Evolutionary conservation across 2,797 vertebrate genomes (phyloP).

Genomic region (Macrochelys suwanniensis): DNA sequence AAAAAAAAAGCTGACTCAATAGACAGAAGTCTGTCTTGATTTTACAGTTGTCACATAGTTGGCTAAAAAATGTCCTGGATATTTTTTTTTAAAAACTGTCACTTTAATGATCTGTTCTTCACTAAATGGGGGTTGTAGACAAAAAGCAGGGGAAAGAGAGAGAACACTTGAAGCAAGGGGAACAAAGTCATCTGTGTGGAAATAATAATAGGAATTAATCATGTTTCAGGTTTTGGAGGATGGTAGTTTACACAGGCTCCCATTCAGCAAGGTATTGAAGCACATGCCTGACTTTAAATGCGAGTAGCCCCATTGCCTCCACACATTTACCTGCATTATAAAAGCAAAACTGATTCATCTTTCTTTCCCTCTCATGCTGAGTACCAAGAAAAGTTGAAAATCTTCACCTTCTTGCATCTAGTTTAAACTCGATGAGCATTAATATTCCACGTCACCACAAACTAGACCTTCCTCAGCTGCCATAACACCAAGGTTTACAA

Average conservation of each 20-base stretch:
- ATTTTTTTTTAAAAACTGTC: not conserved
- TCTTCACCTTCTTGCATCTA: not conserved
- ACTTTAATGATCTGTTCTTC: constrained; percentile 18
- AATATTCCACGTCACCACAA: not conserved
- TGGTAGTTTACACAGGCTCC: not conserved
- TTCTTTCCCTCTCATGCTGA: not conserved
- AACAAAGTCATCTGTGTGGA: not conserved
- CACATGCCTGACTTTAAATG: not conserved
- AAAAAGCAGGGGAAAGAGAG: not conserved
- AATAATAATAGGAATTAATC: not conserved
- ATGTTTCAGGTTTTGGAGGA: not conserved
- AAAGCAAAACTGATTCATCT: not conserved
- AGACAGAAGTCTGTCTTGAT: not conserved
- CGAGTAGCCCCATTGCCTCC: not conserved
- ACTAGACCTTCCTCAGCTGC: not conserved
- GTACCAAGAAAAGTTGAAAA: not conserved
- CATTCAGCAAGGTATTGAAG: not conserved
- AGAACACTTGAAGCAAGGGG: not conserved
- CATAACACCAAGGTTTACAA: not conserved
- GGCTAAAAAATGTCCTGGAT: not conserved
- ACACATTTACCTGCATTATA: not conserved
- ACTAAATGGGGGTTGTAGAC: not conserved
- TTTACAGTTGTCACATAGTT: not conserved
- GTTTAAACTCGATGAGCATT: not conserved
- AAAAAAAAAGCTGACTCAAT: constrained; percentile 32